Base-by-base conservation (phyloP, 1,140 invertebrate genomes). In the Penaeus japonicus region DNA sequence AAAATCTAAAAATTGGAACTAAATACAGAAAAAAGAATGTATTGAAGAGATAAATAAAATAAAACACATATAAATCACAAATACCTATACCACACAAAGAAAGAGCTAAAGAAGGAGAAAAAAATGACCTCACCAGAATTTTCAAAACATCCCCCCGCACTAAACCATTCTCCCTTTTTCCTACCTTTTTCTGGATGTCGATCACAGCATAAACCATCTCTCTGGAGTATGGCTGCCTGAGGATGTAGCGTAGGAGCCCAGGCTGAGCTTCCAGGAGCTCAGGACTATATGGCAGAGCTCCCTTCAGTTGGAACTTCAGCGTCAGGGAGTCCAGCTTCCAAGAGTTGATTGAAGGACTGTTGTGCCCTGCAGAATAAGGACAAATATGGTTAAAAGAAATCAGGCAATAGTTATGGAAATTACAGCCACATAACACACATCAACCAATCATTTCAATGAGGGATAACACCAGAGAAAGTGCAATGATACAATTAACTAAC, bases 121-220 rank as follows among this genome's bases (percentile, higher is more conserved):
- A 90, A 18, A 53, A 79, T 10, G 5, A 70, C 35, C 5, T 47
- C 39, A 4, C 5, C 39, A 47, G 12, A 5, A 47, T 12, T 12
- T 47, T 47, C 39, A n/a, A 79, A 53, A 79, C 1, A 4, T 4
- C 18, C 78, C 7, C 78, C 5, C 20, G 0, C 78, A 79, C 20
- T 17, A 47, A 4, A 10, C 39, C 12, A 47, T 47, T 47, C 39
- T 47, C 39, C 0, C 39, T 47, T 47, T 47, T 47, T 12, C 39
- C 39, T 91, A 96, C 95, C 93, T 96, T 97, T 93, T 98, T 98
- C 91, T 98, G 97, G 17, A 99, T 93, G 65, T 97, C 97, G 27
- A 99, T 93, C 96, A 99, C 98, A 0, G 96, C 96, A 89, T 96
- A 98, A 84, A 99, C 97, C 96, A 99, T 98, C 91, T 99, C 98